Conservation (phyloP, 2,113 vertebrate genomes). For the Sitta europaea region DNA sequence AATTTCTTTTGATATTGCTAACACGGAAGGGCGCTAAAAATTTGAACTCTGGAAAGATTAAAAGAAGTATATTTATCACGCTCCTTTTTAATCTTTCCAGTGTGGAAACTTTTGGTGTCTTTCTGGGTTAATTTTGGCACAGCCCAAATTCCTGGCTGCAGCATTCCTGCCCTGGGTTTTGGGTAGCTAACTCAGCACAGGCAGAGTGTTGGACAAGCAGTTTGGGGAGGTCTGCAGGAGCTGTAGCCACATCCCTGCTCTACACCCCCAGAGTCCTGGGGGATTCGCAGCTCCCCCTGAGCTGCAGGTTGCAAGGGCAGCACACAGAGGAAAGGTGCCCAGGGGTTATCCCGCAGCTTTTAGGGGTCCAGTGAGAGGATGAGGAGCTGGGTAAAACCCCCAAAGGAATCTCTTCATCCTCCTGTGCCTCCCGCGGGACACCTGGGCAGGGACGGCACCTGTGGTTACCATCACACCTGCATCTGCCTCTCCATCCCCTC, state of each 20-base stretch:
- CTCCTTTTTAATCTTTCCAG: too few species aligned
- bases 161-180: neutral
- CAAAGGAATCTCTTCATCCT: neutral
- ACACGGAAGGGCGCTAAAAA: too few species aligned
- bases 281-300: neutral
- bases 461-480: neutral
- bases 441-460: neutral
- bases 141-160: neutral
- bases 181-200: neutral
- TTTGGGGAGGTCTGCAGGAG: neutral
- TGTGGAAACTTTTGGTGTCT: too few species aligned
- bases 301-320: neutral
- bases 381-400: neutral
- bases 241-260: neutral
- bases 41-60: too few species aligned
- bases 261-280: neutral
- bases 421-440: neutral
- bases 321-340: neutral
- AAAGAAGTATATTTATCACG: too few species aligned
- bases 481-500: neutral
- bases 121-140: too few species aligned
- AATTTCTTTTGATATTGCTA: too few species aligned
- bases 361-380: neutral
- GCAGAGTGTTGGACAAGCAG: neutral
- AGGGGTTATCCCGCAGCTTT: neutral